These are phyloP conservation scores for Burhinus bistriatus DNA, from an alignment of 2,113 vertebrate species.

Conservation along the genomic window DNA sequence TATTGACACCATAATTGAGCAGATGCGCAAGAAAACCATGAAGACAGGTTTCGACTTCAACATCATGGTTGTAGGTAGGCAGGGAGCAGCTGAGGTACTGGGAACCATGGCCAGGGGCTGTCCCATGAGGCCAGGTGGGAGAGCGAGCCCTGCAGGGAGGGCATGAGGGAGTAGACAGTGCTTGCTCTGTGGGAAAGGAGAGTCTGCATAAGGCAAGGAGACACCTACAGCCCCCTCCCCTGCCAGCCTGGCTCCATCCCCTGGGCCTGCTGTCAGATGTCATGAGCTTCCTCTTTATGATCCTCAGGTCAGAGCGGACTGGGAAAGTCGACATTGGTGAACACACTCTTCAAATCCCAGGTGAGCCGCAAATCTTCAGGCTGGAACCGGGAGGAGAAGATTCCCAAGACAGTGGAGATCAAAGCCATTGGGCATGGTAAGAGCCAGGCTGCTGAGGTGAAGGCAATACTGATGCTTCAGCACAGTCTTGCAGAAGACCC, in stretches of 20 bases:
- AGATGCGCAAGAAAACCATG: slow-evolving; percentile 99
- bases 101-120: not conserved
- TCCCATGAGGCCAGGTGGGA: not conserved
- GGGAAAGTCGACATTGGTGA: slow-evolving; percentile 92
- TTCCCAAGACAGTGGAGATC: slow-evolving; percentile 95
- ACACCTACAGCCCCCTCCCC: not conserved
- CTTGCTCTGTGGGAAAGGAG: not conserved
- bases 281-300: not conserved
- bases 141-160: not conserved
- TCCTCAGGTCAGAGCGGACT: slow-evolving; percentile 89
- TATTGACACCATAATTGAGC: slow-evolving; percentile 96
- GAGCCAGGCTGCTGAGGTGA: slow-evolving; percentile 18
- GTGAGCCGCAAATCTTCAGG: slow-evolving; percentile 91
- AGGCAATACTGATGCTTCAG: not conserved
- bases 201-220: not conserved
- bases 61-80: slow-evolving; percentile 95
- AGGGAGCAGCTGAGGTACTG: not conserved
- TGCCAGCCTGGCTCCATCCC: not conserved
- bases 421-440: slow-evolving; percentile 92
- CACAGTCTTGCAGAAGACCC: not conserved
- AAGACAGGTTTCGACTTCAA: slow-evolving; percentile 99
- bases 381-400: slow-evolving; percentile 93
- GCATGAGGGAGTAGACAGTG: not conserved
- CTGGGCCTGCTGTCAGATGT: not conserved
- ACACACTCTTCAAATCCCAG: slow-evolving; percentile 97